Base-by-base conservation (phyloP, 2,113 vertebrate species). In the Pontoporia blainvillei region DNA sequence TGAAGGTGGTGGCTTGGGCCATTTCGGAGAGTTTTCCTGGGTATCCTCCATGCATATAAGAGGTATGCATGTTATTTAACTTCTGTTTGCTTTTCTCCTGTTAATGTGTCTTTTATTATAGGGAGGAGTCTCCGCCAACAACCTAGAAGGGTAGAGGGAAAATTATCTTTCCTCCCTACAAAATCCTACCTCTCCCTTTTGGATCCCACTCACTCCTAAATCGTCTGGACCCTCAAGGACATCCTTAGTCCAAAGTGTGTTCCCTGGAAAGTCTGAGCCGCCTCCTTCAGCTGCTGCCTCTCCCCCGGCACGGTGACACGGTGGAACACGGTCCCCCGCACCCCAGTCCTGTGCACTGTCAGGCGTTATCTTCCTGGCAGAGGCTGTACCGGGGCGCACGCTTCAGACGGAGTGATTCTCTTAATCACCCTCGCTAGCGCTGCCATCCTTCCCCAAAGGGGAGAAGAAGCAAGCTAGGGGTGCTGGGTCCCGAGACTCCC, bases 141-240 rank as follows among this genome's bases (percentile, higher is more conserved):
- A 92, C 25, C 54, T 29, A 61, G 27, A 86, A 57, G 3, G 46
- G 36, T 29, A 54, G 44, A 64, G 20, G 36, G 75, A 49, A 86
- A 91, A 59, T 71, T 71, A 41, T 61, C 67, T 62, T n/a, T 83
- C 49, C 87, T 78, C 61, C 71, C 15, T n/a, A 36, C 69, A 54
- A 44, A 88, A 94, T 62, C 91, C 62, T 71, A 13, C n/a, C 18
- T 67, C 39, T 41, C 4, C 46, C 17, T 36, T 52, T 75, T 25
- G 29, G 64, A 84, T 36, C 76, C 78, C 54, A 13, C 72, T 46
- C 36, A 39, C 27, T 84, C 81, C 69, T 71, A 79, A 73, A 52
- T 17, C 29, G n/a, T 31, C 20, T 17, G 14, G 67, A 92, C 76
- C 73, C 21, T 84, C 36, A 14, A 9, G 52, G n/a, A 4, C 88